These are phyloP conservation scores for Muscina levida DNA, from an alignment of 2,888 invertebrate species.

Conservation along the genomic window DNA sequence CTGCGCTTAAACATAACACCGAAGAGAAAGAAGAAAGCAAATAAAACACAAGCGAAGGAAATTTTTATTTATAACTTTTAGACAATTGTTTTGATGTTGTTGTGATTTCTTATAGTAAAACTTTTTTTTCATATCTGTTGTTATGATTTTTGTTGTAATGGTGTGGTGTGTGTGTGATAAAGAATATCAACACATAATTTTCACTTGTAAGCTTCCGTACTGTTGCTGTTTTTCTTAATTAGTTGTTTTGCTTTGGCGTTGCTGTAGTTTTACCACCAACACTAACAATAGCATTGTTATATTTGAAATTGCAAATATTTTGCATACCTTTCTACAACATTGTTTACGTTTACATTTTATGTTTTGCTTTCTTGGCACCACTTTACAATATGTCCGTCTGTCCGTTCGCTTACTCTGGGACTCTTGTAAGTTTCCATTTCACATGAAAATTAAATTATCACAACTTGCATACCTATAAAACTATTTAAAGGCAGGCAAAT, in stretches of 20 bases:
- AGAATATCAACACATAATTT: conserved; percentile 38
- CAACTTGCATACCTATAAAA: too few relatives aligned
- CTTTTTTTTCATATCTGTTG: not conserved
- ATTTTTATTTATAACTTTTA: conserved; percentile 40
- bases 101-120: not conserved
- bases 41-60: not conserved
- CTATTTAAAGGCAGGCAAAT: too few relatives aligned
- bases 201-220: conserved; percentile 25
- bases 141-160: not conserved
- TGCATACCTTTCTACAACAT: not conserved
- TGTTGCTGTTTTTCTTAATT: conserved; percentile 16
- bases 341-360: not conserved
- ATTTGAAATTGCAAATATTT: conserved; percentile 22
- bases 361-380: conserved; percentile 24
- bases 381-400: too few relatives aligned
- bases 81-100: conserved; percentile 8
- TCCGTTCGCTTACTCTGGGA: too few relatives aligned
- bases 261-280: not conserved
- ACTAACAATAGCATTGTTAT: not conserved
- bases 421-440: too few relatives aligned
- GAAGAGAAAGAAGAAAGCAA: conserved; percentile 22
- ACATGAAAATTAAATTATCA: too few relatives aligned
- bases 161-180: not conserved
- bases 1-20: not conserved
- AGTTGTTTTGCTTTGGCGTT: not conserved